These are phyloP conservation scores for Trachurus trachurus DNA, from an alignment of 2,797 vertebrate species.

Conservation along the genomic window DNA sequence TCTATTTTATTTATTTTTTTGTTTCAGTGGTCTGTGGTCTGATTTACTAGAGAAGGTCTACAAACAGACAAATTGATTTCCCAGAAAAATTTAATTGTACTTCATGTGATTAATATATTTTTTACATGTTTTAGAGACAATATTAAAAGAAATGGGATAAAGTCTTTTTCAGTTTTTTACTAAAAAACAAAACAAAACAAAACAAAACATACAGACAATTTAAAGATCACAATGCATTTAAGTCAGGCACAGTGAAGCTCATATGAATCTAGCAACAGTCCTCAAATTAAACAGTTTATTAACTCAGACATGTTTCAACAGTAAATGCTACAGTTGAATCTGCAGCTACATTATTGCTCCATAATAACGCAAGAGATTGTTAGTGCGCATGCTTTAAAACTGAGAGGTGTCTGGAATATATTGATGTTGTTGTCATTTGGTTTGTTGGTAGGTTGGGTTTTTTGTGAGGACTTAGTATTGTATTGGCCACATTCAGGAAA, in stretches of 20 bases:
- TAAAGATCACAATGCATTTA: conserved; percentile 23
- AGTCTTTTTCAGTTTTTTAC: conserved; percentile 17
- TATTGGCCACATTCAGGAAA: conserved; percentile 39
- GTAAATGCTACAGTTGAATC: conserved; percentile 29
- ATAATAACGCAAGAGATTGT: conserved; percentile 35
- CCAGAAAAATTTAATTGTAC: conserved; percentile 23
- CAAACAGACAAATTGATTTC: conserved; percentile 11
- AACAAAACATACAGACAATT: conserved; percentile 19
- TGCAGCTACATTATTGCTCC: conserved; percentile 59
- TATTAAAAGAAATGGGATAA: conserved; percentile 8
- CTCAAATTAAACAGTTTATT: conserved; percentile 48
- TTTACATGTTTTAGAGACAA: conserved; percentile 34
- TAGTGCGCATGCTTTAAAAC: conserved; percentile 38
- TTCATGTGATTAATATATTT: conserved; percentile 25
- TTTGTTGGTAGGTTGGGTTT: neutral
- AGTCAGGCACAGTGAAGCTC: conserved; percentile 50
- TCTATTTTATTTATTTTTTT: conserved; percentile 4
- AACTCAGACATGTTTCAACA: conserved; percentile 31
- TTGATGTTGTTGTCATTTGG: conserved; percentile 30
- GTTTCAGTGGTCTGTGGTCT: neutral
- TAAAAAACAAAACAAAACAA: neutral
- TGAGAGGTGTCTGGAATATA: conserved; percentile 25
- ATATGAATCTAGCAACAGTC: conserved; percentile 44
- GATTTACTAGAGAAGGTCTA: conserved; percentile 4
- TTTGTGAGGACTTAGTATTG: conserved; percentile 1